phyloP scores from a whole-genome alignment of 1,140 invertebrate genomes.

The Saxidomus purpurata region DNA sequence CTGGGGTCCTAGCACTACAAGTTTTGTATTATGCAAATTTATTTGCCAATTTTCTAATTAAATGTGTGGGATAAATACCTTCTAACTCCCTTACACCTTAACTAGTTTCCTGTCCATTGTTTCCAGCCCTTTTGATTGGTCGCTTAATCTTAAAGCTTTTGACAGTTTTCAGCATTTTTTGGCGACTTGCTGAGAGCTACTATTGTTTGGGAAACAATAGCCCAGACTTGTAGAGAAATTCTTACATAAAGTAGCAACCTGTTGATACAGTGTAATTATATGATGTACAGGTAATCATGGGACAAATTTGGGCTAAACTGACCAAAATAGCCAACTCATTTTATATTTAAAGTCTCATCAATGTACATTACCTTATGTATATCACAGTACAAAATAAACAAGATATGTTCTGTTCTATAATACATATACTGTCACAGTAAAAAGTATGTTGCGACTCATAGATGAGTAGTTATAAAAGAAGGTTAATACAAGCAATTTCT shows the following conservation, averaged over 20 bases:
- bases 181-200: constrained; percentile 30
- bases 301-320: background rate
- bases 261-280: background rate
- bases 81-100: constrained; percentile 19
- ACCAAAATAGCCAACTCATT: too few relatives aligned
- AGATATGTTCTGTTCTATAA: too few relatives aligned
- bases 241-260: constrained; percentile 50
- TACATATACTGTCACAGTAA: too few relatives aligned
- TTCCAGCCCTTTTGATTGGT: constrained; percentile 49
- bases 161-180: constrained; percentile 19
- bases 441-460: too few relatives aligned
- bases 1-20: constrained; percentile 9
- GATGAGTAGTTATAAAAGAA: too few relatives aligned
- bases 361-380: too few relatives aligned
- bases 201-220: constrained; percentile 59
- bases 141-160: constrained; percentile 38
- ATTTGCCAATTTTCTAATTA: constrained; percentile 69
- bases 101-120: constrained; percentile 63
- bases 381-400: too few relatives aligned
- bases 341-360: too few relatives aligned
- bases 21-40: constrained; percentile 59
- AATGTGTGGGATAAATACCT: constrained; percentile 52
- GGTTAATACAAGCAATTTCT: too few relatives aligned
- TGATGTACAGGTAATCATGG: background rate
- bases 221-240: constrained; percentile 8